Evolutionary conservation across 2,888 invertebrate species (phyloP), one percentile per base, ranked within the genome.

Genomic region (Boloria euphrosyne): DNA sequence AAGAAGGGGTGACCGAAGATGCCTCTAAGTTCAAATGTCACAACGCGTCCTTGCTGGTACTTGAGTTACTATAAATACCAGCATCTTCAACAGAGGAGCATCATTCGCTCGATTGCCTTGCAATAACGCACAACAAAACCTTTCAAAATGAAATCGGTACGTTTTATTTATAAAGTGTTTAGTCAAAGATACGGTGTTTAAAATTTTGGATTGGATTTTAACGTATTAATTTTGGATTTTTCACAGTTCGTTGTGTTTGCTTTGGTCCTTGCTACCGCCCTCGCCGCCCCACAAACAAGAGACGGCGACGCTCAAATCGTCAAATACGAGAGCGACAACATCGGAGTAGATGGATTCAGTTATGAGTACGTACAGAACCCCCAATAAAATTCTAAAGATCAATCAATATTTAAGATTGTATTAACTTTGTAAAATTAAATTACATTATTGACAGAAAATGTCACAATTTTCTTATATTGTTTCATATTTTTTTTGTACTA

Each of bases 111-210:
- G 72, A 77, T 81, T 76, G 85, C 81, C 73, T 81, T 81, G 76
- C 76, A 75, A 75, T 78, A 79, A 71, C 71, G 74, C 78, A 80
- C 78, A 78, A 73, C 77, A 80, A 76, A 74, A 58, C 73, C 70
- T 68, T 67, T 68, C 76, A 92, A 87, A 86, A 92, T 92, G 92
- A 92, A 91, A 90, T 87, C 84, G 87, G 92, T 92, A 90, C 82
- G 90, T 89, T 61, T 57, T 68, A 53, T 46, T 22, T 22, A 22
- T 22, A 22, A 59, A 59, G 31, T 59, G 59, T 16, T 50, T 18
- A 50, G 31, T 50, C 22, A 46, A n/a, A 44, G 17, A 55, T 17
- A 50, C 51, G 17, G 38, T 54, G 38, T 0, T 57, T 47, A 4
- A 7, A 10, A 27, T 43, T n/a, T 5, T 13, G 18, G n/a, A 14